These are phyloP conservation scores for Holocentrus rufus DNA, from an alignment of 2,797 vertebrate species.

Conservation along the genomic window DNA sequence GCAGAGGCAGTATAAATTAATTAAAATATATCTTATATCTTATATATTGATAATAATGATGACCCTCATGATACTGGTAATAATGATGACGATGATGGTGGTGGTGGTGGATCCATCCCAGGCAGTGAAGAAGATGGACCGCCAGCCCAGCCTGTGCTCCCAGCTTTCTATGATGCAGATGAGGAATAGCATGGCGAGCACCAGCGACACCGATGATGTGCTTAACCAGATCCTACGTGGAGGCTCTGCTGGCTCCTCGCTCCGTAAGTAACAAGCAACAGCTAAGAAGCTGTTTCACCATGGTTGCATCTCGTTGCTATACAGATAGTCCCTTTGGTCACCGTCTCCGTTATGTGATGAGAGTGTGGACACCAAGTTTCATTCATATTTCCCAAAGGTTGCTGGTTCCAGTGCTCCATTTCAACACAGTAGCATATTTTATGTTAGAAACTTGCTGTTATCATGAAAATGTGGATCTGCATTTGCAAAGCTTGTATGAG, in stretches of 20 bases:
- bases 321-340: neutral
- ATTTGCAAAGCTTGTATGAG: neutral
- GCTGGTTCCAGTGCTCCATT: no score
- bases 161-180: constrained; percentile 97
- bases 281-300: neutral
- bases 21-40: neutral
- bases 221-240: constrained; percentile 92
- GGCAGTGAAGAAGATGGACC: constrained; percentile 92
- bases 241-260: constrained; percentile 86
- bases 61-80: neutral
- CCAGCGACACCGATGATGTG: constrained; percentile 93
- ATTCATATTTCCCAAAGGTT: no score
- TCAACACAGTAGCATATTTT: no score
- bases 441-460: no score
- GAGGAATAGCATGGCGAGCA: constrained; percentile 97
- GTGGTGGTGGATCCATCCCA: constrained; percentile 58
- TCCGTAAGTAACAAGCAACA: constrained; percentile 84
- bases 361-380: no score
- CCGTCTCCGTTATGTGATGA: no score
- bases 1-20: no score
- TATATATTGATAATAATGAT: neutral
- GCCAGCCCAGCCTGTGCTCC: constrained; percentile 92
- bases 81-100: constrained; percentile 5
- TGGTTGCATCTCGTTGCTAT: neutral
- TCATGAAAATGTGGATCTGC: no score